Evolutionary conservation across 2,797 vertebrate species (phyloP).

Genomic region (Phaenicophaeus curvirostris): DNA sequence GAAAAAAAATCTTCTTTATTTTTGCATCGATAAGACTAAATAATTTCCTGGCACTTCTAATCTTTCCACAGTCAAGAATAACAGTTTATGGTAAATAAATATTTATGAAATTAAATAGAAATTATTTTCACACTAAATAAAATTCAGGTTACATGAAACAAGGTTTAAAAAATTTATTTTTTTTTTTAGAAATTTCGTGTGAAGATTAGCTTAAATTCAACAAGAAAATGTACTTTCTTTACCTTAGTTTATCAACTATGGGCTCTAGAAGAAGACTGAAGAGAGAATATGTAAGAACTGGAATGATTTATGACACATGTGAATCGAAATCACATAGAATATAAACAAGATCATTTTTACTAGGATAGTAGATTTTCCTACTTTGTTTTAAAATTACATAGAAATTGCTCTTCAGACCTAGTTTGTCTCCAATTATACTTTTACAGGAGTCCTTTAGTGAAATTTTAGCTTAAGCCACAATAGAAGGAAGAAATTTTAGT

Average conservation of each 20-base stretch:
- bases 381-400: neutral
- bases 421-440: neutral
- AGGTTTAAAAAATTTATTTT: neutral
- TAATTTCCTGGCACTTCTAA: slow-evolving; percentile 38
- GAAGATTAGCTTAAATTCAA: neutral
- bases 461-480: neutral
- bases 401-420: neutral
- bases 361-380: neutral
- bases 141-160: slow-evolving; percentile 28
- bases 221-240: neutral
- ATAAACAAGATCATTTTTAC: neutral
- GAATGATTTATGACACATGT: slow-evolving; percentile 4
- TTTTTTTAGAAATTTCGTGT: neutral
- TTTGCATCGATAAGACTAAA: slow-evolving; percentile 57
- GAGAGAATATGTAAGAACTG: neutral
- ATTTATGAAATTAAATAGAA: slow-evolving; percentile 48
- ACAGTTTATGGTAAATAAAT: slow-evolving; percentile 24
- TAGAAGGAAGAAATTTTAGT: neutral
- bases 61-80: slow-evolving; percentile 43
- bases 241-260: neutral
- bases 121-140: slow-evolving; percentile 46
- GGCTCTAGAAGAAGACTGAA: neutral
- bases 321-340: neutral
- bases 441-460: neutral
- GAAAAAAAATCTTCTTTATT: slow-evolving; percentile 57